Conservation (phyloP, 1,140 invertebrate species). For the Magallana ariakensis region DNA sequence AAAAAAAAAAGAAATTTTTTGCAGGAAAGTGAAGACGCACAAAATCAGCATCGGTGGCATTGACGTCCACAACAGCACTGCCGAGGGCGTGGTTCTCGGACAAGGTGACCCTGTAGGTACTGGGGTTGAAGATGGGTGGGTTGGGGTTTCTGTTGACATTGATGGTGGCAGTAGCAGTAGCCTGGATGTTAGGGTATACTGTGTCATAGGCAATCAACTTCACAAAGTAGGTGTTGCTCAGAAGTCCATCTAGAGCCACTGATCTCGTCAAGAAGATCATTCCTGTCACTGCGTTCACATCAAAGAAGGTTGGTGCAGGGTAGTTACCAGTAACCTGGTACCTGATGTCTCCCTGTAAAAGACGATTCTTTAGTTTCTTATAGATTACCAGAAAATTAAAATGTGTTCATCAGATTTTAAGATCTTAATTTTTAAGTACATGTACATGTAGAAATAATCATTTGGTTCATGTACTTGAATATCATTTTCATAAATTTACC, state of each 20-base stretch:
- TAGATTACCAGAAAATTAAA: too few species aligned
- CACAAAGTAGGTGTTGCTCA: slow-evolving; percentile 48
- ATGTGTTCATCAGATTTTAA: too few species aligned
- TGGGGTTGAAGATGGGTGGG: slow-evolving; percentile 85
- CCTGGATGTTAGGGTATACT: slow-evolving; percentile 90
- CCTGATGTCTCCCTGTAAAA: slow-evolving; percentile 50
- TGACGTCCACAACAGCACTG: slow-evolving; percentile 59
- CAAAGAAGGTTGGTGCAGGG: slow-evolving; percentile 82
- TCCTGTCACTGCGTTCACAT: slow-evolving; percentile 91
- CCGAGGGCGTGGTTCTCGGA: slow-evolving; percentile 51
- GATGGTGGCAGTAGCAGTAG: slow-evolving; percentile 88
- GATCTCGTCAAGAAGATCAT: slow-evolving; percentile 89
- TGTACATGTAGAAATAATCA: too few species aligned
- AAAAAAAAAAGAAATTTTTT: not conserved
- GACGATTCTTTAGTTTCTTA: too few species aligned
- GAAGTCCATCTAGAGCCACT: slow-evolving; percentile 87
- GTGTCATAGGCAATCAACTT: slow-evolving; percentile 92
- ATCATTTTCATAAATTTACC: not conserved
- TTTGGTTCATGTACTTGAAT: too few species aligned
- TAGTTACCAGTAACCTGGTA: slow-evolving; percentile 64
- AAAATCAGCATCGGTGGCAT: slow-evolving; percentile 70
- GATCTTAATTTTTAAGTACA: too few species aligned
- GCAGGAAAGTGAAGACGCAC: slow-evolving; percentile 45
- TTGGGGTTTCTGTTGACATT: slow-evolving; percentile 89
- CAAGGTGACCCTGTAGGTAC: slow-evolving; percentile 74